A percentile compares a stretch with the other conserved stretches of the same genome.
Evolutionary conservation across 2,113 vertebrate genomes (phyloP).

Genomic region (Sceloporus undulatus): DNA sequence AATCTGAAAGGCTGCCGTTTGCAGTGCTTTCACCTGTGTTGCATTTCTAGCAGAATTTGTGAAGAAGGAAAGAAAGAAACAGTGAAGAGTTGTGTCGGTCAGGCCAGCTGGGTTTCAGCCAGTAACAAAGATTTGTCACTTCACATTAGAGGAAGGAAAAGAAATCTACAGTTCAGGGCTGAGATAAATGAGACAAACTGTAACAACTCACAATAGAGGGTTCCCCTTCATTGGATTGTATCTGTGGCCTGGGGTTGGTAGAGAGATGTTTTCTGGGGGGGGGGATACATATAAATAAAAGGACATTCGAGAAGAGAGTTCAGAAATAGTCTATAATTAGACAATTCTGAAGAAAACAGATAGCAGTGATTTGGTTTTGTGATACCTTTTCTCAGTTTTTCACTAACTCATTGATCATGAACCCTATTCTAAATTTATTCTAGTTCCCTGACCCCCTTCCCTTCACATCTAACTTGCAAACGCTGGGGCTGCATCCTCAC

Average conservation of each 20-base stretch:
- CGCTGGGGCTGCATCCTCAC: background rate
- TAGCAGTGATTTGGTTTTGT: background rate
- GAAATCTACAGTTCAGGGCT: background rate
- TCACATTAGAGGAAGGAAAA: background rate
- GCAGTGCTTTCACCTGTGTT: background rate
- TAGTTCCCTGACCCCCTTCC: background rate
- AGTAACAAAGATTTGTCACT: background rate
- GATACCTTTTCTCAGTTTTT: background rate
- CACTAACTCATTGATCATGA: background rate
- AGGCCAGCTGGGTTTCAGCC: background rate
- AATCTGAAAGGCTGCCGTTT: background rate
- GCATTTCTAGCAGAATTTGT: background rate
- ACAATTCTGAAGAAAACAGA: background rate
- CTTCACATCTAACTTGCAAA: background rate
- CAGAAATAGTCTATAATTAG: background rate
- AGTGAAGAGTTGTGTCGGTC: background rate
- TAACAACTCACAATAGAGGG: background rate
- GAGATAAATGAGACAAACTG: background rate
- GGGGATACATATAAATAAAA: background rate
- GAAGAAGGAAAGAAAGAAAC: fast-evolving
- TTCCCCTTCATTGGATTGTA: background rate
- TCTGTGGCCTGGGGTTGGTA: background rate
- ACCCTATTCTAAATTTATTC: background rate
- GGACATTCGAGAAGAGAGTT: background rate
- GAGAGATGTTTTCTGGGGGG: background rate